Percentiles rank a stretch among this genome's conserved stretches.
These are phyloP conservation scores for Gambelia wislizenii DNA, from an alignment of 2,797 vertebrate genomes.

Conservation along the genomic window DNA sequence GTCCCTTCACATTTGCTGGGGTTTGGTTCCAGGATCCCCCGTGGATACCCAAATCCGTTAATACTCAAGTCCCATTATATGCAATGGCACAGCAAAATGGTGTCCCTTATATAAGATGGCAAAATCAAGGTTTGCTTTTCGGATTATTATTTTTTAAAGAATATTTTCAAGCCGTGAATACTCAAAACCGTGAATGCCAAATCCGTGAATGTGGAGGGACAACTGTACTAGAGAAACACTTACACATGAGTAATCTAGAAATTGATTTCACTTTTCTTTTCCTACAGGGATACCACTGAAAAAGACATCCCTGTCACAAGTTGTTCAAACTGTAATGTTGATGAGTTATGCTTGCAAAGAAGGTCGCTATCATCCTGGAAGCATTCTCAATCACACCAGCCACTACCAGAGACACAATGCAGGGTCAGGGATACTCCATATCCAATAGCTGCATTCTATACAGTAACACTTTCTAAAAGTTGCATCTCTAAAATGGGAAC, in stretches of 20 bases:
- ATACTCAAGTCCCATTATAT: too few species aligned
- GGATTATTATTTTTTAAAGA: too few species aligned
- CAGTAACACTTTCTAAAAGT: not conserved
- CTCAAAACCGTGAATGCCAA: too few species aligned
- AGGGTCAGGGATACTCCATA: not conserved
- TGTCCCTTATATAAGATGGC: too few species aligned
- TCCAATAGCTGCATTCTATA: not conserved
- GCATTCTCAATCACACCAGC: not conserved
- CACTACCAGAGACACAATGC: not conserved
- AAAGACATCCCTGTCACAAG: not conserved
- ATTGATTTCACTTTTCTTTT: not conserved
- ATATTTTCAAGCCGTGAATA: too few species aligned
- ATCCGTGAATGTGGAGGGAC: too few species aligned
- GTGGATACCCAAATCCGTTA: too few species aligned
- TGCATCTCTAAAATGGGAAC: not conserved
- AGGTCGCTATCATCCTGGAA: not conserved
- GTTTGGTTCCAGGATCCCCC: too few species aligned
- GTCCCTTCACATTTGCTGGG: too few species aligned
- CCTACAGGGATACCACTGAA: not conserved
- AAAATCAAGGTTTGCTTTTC: too few species aligned
- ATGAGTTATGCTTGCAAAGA: not conserved
- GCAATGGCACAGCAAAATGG: too few species aligned
- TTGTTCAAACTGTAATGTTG: not conserved
- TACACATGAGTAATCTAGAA: not conserved
- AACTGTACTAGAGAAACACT: slow-evolving; percentile 1